Evolutionary conservation across 2,888 invertebrate genomes (phyloP), one percentile per base, ranked within the genome.

Genomic region (Xylocampa areola): DNA sequence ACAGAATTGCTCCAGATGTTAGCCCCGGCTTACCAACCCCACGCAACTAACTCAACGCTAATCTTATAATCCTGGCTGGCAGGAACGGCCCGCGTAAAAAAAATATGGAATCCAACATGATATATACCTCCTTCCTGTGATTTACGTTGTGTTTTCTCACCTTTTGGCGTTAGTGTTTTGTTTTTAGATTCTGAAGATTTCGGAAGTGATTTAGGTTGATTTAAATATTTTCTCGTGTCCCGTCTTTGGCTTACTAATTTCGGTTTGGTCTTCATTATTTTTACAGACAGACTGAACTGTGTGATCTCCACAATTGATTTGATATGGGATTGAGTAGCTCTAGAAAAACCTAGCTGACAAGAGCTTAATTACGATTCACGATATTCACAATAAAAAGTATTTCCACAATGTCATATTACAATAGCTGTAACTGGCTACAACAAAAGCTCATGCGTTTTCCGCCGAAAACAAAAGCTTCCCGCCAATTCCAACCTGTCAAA

Each of bases 111-210:
- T 53, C 41, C 55, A 41, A 4, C 6, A 21, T 77, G 68, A 80
- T 72, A 65, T 61, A 77, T 77, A n/a, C 11, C 27, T 40, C 47
- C 52, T 74, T 80, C 79, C 80, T 72, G 71, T 75, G 73, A 80
- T 76, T 74, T 79, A 80, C 57, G 33, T 17, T 19, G 6, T 80
- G 75, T 80, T 80, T 76, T 62, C 72, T 67, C 79, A 80, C 79
- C 80, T 79, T 76, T 73, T 63, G 27, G 50, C 52, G 41, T 0
- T 11, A 7, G 10, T 25, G 27, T 65, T 53, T 11, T 3, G 27
- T 33, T 49, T 49, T 11, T 11, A 54, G 49, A 63, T 41, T 16
- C 14, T 5, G 25, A 3, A 21, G 4, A 1, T 8, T 16, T 21
- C 32, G 40, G 33, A 33, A 33, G 37, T 62, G 47, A 64, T 62